A percentile compares a stretch with the other conserved stretches of the same genome.
Conservation (phyloP, 2,797 vertebrate species). For the Apogon talboti region DNA sequence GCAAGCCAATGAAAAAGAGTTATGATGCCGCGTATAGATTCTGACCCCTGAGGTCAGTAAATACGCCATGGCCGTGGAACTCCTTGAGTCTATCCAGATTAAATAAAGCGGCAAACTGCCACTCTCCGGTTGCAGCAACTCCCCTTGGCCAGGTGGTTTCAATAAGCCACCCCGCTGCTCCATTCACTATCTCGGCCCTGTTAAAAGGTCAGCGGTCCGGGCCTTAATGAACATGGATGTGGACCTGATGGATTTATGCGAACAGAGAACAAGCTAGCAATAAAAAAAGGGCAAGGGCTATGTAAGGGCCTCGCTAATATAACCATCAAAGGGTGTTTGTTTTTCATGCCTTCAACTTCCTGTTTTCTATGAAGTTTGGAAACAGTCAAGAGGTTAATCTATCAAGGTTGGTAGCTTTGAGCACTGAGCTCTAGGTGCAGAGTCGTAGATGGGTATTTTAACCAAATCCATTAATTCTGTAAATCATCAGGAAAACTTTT, state of each 20-base stretch:
- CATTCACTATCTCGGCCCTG: slow-evolving; percentile 48
- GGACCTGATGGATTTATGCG: slow-evolving; percentile 75
- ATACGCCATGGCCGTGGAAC: slow-evolving; percentile 56
- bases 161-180: slow-evolving; percentile 77
- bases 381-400: neutral
- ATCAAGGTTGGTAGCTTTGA: slow-evolving; percentile 1
- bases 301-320: slow-evolving; percentile 42
- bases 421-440: neutral
- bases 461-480: slow-evolving; percentile 18
- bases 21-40: slow-evolving; percentile 54
- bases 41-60: slow-evolving; percentile 74
- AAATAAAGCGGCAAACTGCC: slow-evolving; percentile 78
- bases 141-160: slow-evolving; percentile 79
- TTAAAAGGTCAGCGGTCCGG: slow-evolving; percentile 72
- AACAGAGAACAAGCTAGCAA: slow-evolving; percentile 58
- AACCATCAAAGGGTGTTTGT: slow-evolving; percentile 56
- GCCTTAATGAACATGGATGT: slow-evolving; percentile 61
- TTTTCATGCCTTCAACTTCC: slow-evolving; percentile 53
- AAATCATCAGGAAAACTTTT: slow-evolving; percentile 40
- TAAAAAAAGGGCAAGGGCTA: slow-evolving; percentile 41
- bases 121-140: slow-evolving; percentile 62
- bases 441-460: slow-evolving; percentile 1
- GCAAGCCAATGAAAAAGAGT: slow-evolving; percentile 77
- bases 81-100: slow-evolving; percentile 74
- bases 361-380: slow-evolving; percentile 8